Evolutionary conservation across 2,797 vertebrate genomes (phyloP).

Genomic region (Paguma larvata): DNA sequence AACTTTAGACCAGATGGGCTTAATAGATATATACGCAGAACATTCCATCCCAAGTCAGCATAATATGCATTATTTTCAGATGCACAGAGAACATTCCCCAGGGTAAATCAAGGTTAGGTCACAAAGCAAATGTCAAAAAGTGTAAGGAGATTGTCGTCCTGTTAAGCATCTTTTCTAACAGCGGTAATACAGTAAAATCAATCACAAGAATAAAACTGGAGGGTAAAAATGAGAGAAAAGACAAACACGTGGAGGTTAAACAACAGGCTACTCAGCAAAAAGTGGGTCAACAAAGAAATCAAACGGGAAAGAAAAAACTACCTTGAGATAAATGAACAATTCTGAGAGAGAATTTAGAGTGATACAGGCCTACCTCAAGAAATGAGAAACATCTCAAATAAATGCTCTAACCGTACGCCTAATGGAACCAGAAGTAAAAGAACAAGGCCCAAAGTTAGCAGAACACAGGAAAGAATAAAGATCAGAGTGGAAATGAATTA

Average conservation of each 20-base stretch:
- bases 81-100: neutral
- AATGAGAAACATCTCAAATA: neutral
- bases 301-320: neutral
- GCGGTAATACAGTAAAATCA: neutral
- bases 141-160: neutral
- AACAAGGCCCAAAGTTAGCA: neutral
- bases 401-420: neutral
- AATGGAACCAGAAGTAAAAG: neutral
- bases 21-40: neutral
- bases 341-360: neutral
- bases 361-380: neutral
- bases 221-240: neutral
- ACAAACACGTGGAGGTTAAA: neutral
- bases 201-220: neutral
- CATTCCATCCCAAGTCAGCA: neutral
- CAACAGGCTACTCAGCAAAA: neutral
- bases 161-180: neutral
- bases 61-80: neutral
- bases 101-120: neutral
- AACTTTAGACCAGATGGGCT: neutral
- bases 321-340: neutral
- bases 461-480: neutral
- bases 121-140: neutral
- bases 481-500: neutral
- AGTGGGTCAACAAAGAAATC: neutral